Base-by-base conservation (phyloP, 2,888 invertebrate genomes). In the Epirrhoe tristata region DNA sequence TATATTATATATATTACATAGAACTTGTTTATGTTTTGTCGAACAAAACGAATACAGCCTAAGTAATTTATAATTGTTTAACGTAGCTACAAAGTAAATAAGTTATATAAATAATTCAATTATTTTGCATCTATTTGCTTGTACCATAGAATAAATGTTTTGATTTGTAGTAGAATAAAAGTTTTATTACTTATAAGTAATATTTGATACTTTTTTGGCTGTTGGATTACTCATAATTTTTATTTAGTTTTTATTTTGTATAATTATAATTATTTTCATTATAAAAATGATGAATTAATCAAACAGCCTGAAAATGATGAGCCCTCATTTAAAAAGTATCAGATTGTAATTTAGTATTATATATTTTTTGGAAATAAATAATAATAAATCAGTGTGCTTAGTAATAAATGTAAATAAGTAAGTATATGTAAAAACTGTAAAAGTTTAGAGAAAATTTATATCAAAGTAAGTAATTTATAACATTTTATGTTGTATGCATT, bases 311-410 rank as follows among this genome's bases (percentile, higher is more conserved):
- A 63, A 81, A 88, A 90, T 90, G 91, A 87, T 70, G 93, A 92
- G 93, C 93, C 93, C 92, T 86, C 91, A 90, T 91, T 91, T 83
- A 73, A 86, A 88, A 89, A 88, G 89, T 89, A 87, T 84, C 80
- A 72, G 34, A 50, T 48, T 32, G 31, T 39, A 39, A 61, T 48
- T 54, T 55, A 39, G 36, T 51, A 50, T 31, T 34, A 43, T 64
- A 55, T 12, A 54, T 58, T 52, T 67, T 58, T 51, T 67, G 55
- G 65, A 65, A 62, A 66, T 65, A 55, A 64, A 17, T 31, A 31
- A 58, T 32, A n/a, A 62, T 62, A n/a, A n/a, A 48, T 62, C 34
- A 60, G 54, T 69, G 70, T 73, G 69, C 67, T 70, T 72, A 48
- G 46, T 61, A 53, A 54, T 62, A 66, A 66, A 66, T 60, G 64